A percentile compares a stretch with the other conserved stretches of the same genome.
These are phyloP conservation scores for Proterorhinus semilunaris DNA, from an alignment of 2,113 vertebrate species.

Conservation along the genomic window DNA sequence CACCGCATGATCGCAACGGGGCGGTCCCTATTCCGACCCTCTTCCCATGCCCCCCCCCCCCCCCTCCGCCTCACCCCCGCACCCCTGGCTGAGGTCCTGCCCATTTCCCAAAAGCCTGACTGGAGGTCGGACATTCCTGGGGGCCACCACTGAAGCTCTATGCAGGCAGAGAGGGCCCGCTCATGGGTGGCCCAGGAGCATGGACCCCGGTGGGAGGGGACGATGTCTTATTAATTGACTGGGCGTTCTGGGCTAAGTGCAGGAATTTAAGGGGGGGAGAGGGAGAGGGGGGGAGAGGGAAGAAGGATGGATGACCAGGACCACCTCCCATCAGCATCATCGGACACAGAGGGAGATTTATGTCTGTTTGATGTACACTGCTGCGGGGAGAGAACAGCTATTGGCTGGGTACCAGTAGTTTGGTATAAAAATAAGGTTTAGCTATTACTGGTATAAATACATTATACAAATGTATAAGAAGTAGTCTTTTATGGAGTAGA, in stretches of 20 bases:
- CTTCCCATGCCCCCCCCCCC: conserved; percentile 45
- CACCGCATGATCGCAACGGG: conserved; percentile 64
- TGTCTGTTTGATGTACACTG: conserved; percentile 59
- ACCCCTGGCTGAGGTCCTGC: conserved; percentile 25
- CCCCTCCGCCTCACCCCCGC: not conserved
- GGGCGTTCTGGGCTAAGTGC: conserved; percentile 75
- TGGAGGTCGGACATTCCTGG: conserved; percentile 71
- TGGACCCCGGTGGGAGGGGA: conserved; percentile 75
- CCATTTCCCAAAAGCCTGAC: conserved; percentile 61
- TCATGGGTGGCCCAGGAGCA: conserved; percentile 81
- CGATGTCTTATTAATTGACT: conserved; percentile 87
- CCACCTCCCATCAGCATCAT: conserved; percentile 36
- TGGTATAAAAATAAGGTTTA: too few species aligned
- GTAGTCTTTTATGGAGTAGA: too few species aligned
- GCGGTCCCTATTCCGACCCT: conserved; percentile 49
- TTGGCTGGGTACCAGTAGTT: too few species aligned
- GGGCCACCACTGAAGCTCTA: conserved; percentile 82
- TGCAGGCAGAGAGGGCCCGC: conserved; percentile 57
- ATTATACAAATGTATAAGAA: too few species aligned
- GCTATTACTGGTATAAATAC: too few species aligned
- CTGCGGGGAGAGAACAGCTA: not conserved
- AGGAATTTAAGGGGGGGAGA: conserved; percentile 69
- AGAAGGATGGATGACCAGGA: conserved; percentile 16
- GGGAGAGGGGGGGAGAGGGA: conserved; percentile 36
- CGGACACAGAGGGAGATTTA: conserved; percentile 50